Conservation (phyloP, 2,888 invertebrate genomes). For the Euplexia lucipara region DNA sequence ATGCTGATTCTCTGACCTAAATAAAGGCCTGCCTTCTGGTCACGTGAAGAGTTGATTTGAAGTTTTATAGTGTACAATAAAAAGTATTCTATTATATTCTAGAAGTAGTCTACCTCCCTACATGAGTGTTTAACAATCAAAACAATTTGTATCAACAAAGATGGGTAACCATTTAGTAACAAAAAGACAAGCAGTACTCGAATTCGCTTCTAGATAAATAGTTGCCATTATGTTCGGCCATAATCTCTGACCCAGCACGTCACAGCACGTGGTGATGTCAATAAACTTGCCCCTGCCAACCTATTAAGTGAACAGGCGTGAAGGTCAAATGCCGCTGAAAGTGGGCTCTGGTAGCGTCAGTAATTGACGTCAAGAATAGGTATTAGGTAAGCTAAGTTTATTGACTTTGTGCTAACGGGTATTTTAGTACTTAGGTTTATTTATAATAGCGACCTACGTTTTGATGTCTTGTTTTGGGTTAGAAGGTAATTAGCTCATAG, state of each 20-base stretch:
- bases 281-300: slow-evolving; percentile 42
- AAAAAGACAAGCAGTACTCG: not conserved
- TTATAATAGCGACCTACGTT: no score
- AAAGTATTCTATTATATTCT: no score
- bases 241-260: slow-evolving; percentile 46
- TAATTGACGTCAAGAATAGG: not conserved
- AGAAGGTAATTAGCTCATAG: no score
- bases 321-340: slow-evolving; percentile 34
- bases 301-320: slow-evolving; percentile 33
- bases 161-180: not conserved
- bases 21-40: no score
- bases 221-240: slow-evolving; percentile 1
- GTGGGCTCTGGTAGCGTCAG: not conserved
- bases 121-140: no score
- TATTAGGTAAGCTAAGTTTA: slow-evolving; percentile 6
- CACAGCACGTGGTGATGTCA: slow-evolving; percentile 44
- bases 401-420: not conserved
- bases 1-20: no score
- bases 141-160: not conserved
- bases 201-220: slow-evolving; percentile 17
- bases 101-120: no score
- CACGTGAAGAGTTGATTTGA: no score
- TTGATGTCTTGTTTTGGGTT: no score
- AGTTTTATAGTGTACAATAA: no score
- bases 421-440: not conserved